A percentile compares a stretch with the other conserved stretches of the same genome.
Conservation (phyloP, 2,888 invertebrate species). For the Epistrophe grossulariae region DNA sequence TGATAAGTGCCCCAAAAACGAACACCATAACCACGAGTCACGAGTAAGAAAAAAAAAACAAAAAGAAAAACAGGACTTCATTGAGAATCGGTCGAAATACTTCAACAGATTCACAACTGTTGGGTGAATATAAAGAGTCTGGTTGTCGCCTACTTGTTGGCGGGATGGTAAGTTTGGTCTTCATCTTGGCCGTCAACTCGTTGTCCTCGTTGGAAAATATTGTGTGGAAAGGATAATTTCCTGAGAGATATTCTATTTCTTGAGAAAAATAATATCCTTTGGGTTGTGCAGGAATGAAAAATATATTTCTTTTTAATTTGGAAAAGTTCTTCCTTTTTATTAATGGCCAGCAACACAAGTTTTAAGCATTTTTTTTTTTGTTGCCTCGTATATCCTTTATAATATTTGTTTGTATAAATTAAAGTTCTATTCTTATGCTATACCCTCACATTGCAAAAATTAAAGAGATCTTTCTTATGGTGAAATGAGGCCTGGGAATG, state of each 20-base stretch:
- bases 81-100: slow-evolving; percentile 45
- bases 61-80: slow-evolving; percentile 45
- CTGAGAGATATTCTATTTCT: slow-evolving; percentile 53
- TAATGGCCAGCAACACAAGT: slow-evolving; percentile 33
- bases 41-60: slow-evolving; percentile 31
- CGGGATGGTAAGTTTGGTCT: slow-evolving; percentile 11
- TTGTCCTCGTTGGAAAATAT: slow-evolving; percentile 16
- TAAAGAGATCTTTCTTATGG: slow-evolving; percentile 10
- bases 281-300: slow-evolving; percentile 61
- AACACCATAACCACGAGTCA: slow-evolving; percentile 42
- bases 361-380: slow-evolving; percentile 24
- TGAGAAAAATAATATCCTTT: slow-evolving; percentile 59
- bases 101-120: slow-evolving; percentile 58
- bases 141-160: slow-evolving; percentile 60
- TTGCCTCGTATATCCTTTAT: slow-evolving; percentile 18
- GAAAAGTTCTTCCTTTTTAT: slow-evolving; percentile 55
- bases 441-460: slow-evolving; percentile 1
- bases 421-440: slow-evolving; percentile 8
- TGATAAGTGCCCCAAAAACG: slow-evolving; percentile 72
- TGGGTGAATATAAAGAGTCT: slow-evolving; percentile 60
- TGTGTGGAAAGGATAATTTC: slow-evolving; percentile 63
- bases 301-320: slow-evolving; percentile 70
- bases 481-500: slow-evolving; percentile 17
- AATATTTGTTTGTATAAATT: neutral
- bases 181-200: slow-evolving; percentile 5